Evolutionary conservation across 2,113 vertebrate genomes (phyloP).

Genomic region (Pluvialis apricaria): DNA sequence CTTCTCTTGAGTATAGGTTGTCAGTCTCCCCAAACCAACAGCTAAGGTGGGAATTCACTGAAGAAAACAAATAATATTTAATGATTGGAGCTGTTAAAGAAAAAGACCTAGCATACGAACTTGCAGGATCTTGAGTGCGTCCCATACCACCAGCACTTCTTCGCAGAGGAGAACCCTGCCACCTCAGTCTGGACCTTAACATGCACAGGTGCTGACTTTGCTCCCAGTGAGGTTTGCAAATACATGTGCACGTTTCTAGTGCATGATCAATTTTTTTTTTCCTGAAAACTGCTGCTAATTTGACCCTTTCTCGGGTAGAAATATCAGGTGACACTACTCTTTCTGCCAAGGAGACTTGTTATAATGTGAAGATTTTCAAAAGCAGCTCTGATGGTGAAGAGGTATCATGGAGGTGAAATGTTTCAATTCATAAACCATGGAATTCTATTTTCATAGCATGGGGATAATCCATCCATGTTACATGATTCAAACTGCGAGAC

Average conservation of each 20-base stretch:
- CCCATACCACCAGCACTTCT: background rate
- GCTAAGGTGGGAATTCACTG: background rate
- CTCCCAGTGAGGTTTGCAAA: background rate
- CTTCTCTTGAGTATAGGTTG: background rate
- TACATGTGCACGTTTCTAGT: fast-evolving
- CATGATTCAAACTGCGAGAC: background rate
- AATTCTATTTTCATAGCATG: background rate
- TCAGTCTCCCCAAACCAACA: background rate
- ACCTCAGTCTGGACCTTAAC: background rate
- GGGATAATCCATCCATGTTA: background rate
- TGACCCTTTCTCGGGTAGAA: background rate
- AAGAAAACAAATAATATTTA: background rate
- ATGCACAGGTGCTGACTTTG: background rate
- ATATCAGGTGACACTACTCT: background rate
- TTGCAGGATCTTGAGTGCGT: background rate
- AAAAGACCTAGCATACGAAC: background rate
- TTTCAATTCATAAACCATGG: background rate
- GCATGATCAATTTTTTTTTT: background rate
- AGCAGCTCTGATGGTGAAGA: background rate
- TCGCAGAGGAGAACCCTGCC: background rate
- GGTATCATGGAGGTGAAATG: background rate
- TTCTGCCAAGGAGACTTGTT: background rate
- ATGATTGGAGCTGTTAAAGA: background rate
- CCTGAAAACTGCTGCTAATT: background rate
- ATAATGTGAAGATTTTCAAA: background rate